Evolutionary conservation across 2,797 vertebrate species (phyloP).

Genomic region (Semaprochilodus insignis): DNA sequence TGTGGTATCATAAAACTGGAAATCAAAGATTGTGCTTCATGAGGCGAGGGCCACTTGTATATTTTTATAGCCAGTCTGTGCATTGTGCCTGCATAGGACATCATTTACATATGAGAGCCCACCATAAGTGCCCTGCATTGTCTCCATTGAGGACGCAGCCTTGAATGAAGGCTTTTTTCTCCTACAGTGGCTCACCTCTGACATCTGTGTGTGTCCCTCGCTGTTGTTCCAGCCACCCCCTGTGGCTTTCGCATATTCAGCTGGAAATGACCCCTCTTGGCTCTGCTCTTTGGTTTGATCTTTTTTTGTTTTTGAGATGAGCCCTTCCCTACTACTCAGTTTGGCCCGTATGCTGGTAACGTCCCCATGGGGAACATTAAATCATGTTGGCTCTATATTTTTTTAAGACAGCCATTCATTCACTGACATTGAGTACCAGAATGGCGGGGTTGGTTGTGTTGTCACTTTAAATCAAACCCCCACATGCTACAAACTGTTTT

Average conservation of each 20-base stretch:
- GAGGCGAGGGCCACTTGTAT: slow-evolving; percentile 1
- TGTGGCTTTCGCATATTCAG: slow-evolving; percentile 11
- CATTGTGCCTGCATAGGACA: slow-evolving; percentile 39
- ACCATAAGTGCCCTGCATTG: slow-evolving; percentile 55
- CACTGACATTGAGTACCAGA: not conserved
- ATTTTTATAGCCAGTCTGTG: slow-evolving; percentile 35
- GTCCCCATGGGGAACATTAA: not conserved
- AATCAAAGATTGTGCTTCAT: not conserved
- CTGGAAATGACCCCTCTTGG: slow-evolving; percentile 30
- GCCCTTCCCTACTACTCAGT: not conserved
- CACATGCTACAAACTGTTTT: slow-evolving; percentile 18
- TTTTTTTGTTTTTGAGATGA: not conserved
- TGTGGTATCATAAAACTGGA: not conserved
- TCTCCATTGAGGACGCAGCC: slow-evolving; percentile 38
- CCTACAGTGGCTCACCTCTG: slow-evolving; percentile 58
- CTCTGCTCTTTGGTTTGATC: slow-evolving; percentile 26
- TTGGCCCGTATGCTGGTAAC: slow-evolving; percentile 15
- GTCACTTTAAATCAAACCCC: slow-evolving; percentile 29
- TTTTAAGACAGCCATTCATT: slow-evolving; percentile 5
- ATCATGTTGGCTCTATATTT: not conserved
- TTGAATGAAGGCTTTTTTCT: slow-evolving; percentile 55
- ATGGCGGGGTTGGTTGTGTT: slow-evolving; percentile 24
- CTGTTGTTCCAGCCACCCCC: slow-evolving; percentile 44
- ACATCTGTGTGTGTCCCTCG: slow-evolving; percentile 52
- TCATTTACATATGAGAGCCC: slow-evolving; percentile 62